Conservation (phyloP, 2,113 vertebrate genomes). For the Mormyrus lacerda region DNA sequence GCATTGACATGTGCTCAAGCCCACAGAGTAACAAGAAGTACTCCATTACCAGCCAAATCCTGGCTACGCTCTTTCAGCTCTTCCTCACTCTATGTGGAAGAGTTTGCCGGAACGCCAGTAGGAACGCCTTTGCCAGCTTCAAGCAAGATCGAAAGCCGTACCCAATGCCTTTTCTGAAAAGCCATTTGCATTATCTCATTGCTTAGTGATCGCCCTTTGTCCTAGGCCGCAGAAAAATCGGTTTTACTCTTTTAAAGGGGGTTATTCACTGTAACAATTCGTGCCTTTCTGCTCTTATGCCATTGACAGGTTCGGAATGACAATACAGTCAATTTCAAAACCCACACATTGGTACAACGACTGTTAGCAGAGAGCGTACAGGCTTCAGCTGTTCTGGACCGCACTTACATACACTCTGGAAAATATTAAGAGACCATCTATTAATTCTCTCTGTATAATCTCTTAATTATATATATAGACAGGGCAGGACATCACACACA, state of each 20-base stretch:
- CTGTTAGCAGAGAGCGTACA: not conserved
- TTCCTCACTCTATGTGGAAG: slow-evolving; percentile 14
- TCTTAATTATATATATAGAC: too few relatives aligned
- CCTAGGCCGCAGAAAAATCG: not conserved
- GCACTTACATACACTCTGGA: not conserved
- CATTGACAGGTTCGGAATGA: not conserved
- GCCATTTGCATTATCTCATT: not conserved
- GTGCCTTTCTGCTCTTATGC: not conserved
- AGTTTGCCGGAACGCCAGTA: not conserved
- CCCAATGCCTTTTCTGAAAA: not conserved
- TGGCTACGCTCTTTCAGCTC: slow-evolving; percentile 28
- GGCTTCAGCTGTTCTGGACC: not conserved
- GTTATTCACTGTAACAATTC: not conserved
- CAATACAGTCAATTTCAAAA: not conserved
- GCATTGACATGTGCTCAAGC: not conserved
- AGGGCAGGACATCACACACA: too few relatives aligned
- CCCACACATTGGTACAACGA: not conserved
- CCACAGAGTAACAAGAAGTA: slow-evolving; percentile 10
- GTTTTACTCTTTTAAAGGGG: not conserved
- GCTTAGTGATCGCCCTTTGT: not conserved
- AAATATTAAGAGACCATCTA: too few relatives aligned
- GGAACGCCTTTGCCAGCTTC: not conserved
- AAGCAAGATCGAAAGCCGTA: not conserved
- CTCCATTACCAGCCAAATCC: slow-evolving; percentile 37
- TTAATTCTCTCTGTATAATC: too few relatives aligned